Base-by-base conservation (phyloP, 2,113 vertebrate species). In the Ameiurus melas region DNA sequence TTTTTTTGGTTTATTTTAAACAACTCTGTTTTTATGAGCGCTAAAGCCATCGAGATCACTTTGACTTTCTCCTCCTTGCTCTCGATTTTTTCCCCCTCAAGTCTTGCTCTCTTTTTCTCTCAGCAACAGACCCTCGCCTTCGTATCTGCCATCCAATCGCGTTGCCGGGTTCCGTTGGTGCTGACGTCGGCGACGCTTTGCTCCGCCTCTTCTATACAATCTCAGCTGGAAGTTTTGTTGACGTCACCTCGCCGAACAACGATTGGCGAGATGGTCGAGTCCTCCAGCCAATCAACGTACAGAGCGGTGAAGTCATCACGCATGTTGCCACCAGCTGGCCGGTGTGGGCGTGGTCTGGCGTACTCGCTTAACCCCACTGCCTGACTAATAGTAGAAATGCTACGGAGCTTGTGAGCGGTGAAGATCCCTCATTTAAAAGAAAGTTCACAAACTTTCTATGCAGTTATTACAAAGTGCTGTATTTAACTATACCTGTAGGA, bases 241-340 rank as follows among this genome's bases (percentile, higher is more conserved):
- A 95, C 95, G 95, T 96, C 96, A 96, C 92, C 86, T 85, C 43
- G 87, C 82, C 84, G 85, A 86, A 33, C 87, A 85, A 80, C 87
- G 89, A 96, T 96, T 95, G 95, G 96, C 75, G 90, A 91, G 82
- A 79, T 53, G 86, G 17, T 60, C 9, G n/a, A 53, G 90, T 88
- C 89, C 90, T 64, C 0, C 64, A 90, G 86, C 96, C 95, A 96
- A 97, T 97, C 85, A 91, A 39, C 53, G 79, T 55, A 33, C 88
- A 75, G 58, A 86, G 78, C 30, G 92, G 90, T 96, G 95, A 96
- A 95, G 96, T 97, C 95, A 96, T 93, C 93, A 93, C 86, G 88
- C 94, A 95, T 96, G 96, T 96, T 96, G 96, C 96, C 96, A 96
- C 95, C 96, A 96, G 95, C 95, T 96, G 96, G 93, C 93, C 91